Evolutionary conservation across 2,797 vertebrate species (phyloP).

Genomic region (Pantherophis alleghaniensis): DNA sequence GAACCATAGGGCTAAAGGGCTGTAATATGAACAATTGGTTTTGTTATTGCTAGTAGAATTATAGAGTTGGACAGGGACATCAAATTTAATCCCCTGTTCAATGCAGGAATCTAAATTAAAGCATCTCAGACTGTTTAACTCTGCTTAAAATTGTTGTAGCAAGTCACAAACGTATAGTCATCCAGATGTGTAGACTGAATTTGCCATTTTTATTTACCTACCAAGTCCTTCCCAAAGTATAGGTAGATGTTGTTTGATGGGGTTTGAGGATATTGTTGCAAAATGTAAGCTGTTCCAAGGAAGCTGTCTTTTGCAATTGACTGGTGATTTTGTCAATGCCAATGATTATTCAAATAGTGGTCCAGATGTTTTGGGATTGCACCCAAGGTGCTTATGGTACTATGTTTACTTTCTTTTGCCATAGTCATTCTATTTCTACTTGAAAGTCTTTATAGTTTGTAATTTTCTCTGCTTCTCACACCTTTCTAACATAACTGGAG

Average conservation of each 20-base stretch:
- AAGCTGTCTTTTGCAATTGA: neutral
- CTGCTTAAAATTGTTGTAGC: neutral
- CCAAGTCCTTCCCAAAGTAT: neutral
- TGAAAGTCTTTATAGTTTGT: too few species aligned
- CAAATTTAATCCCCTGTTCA: neutral
- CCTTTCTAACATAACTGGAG: neutral
- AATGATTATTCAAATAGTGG: neutral
- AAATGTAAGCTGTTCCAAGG: neutral
- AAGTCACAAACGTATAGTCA: neutral
- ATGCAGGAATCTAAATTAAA: neutral
- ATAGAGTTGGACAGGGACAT: neutral
- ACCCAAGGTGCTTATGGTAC: too few species aligned
- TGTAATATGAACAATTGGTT: neutral
- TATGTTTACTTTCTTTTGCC: too few species aligned
- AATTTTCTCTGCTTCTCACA: too few species aligned
- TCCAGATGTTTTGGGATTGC: too few species aligned
- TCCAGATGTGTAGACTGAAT: neutral
- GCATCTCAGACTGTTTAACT: neutral
- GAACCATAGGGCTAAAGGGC: neutral
- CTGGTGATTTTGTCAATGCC: neutral
- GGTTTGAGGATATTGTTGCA: neutral
- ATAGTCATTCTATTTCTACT: too few species aligned
- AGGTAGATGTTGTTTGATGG: neutral
- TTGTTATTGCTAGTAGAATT: neutral
- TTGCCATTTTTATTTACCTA: neutral